Evolutionary conservation across 2,113 vertebrate genomes (phyloP), one percentile per base, ranked within the genome.

Genomic region (Butastur rufipennis): DNA sequence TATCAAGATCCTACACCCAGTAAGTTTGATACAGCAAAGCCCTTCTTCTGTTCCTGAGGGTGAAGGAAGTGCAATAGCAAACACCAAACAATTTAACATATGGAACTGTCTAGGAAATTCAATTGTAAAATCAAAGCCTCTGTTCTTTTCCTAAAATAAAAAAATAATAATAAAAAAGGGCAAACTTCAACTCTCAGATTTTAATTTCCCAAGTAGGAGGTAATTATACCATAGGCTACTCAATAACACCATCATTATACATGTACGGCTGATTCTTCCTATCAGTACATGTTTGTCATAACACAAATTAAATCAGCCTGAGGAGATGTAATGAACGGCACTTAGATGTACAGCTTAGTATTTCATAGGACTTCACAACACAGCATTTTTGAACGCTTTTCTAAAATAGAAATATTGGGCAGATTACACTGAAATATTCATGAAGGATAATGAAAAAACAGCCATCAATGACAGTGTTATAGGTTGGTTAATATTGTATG

Each of bases 401-500:
- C 94, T 84, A 75, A 96, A 96, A 87, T 78, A 96, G 88, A 94
- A 89, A 88, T 93, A 95, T 71, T 95, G 86, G 87, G 91, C 45
- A 80, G 91, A 80, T 81, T 31, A 48, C 29, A n/a, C 71, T 98
- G 91, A 98, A 98, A 97, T 97, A 98, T 98, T 97, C 67, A 98
- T 97, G 95, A 97, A 94, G 78, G 87, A 67, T 96, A 97, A 98
- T 97, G 95, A 96, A 96, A 97, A 97, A 82, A 86, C 52, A 59
- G 77, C 92, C 77, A 23, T 85, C 94, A 95, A 70, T 73, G 63
- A 47, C 25, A 70, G 63, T 83, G 83, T 88, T 94, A 96, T 48
- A 92, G 75, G 59, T 68, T 97, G 94, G 94, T 98, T 97, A 98
- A 98, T 98, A 98, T 97, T 98, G 88, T 80, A 98, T 98, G 97